These are phyloP conservation scores for Orthosia cruda DNA, from an alignment of 2,888 invertebrate species.

Conservation along the genomic window DNA sequence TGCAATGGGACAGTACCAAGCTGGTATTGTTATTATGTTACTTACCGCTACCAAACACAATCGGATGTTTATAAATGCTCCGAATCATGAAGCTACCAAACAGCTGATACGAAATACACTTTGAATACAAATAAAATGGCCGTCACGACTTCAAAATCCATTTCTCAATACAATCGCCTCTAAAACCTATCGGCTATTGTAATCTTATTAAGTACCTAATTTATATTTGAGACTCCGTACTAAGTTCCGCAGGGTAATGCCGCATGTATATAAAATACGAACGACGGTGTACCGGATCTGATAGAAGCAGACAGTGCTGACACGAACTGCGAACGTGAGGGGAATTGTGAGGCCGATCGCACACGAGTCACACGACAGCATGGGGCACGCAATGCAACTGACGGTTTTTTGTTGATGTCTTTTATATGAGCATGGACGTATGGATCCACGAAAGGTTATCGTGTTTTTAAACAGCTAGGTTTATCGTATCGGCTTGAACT, in stretches of 20 bases:
- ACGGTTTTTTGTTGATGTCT: constrained; percentile 22
- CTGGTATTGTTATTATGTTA: too few relatives aligned
- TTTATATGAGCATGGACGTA: not conserved
- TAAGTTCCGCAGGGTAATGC: constrained; percentile 69
- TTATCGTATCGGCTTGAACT: not conserved
- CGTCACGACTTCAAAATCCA: not conserved
- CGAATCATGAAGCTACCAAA: not conserved
- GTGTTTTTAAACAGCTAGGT: not conserved
- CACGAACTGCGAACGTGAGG: constrained; percentile 78
- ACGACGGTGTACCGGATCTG: constrained; percentile 80
- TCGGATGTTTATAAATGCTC: not conserved
- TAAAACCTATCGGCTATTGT: constrained; percentile 20
- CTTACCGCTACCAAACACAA: too few relatives aligned
- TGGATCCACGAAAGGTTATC: not conserved
- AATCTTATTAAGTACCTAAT: constrained; percentile 49
- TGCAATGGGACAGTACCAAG: too few relatives aligned
- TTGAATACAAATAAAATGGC: constrained; percentile 7
- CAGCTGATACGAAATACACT: constrained; percentile 9
- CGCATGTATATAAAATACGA: constrained; percentile 73
- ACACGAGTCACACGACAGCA: constrained; percentile 40
- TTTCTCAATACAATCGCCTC: constrained; percentile 34
- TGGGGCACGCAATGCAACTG: constrained; percentile 5
- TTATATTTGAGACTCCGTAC: constrained; percentile 52
- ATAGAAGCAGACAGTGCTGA: constrained; percentile 74
- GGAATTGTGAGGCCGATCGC: constrained; percentile 60